Evolutionary conservation across 2,888 invertebrate genomes (phyloP).

Genomic region (Bombylius major): DNA sequence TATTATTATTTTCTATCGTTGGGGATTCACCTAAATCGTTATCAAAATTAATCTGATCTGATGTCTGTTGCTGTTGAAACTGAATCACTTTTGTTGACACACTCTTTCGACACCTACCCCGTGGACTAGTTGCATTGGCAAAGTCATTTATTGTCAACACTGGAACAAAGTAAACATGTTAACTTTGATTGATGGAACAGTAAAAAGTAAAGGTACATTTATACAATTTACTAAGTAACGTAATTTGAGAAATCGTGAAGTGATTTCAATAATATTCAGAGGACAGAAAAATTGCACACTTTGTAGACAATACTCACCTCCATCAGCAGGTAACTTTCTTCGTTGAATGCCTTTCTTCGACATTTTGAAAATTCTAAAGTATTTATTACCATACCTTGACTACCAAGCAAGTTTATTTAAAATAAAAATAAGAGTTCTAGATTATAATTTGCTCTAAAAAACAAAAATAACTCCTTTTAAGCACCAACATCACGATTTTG

Average conservation of each 20-base stretch:
- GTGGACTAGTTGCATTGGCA: background rate
- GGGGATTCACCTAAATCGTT: background rate
- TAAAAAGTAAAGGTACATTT: no score
- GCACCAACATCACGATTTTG: no score
- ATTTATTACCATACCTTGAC: background rate
- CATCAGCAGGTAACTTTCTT: background rate
- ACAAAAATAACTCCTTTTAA: no score
- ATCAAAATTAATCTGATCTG: background rate
- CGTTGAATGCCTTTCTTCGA: background rate
- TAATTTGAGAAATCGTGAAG: background rate
- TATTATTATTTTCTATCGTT: background rate
- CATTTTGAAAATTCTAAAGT: background rate
- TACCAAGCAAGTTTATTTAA: background rate
- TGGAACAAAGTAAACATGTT: background rate
- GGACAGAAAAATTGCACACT: background rate
- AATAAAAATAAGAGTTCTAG: no score
- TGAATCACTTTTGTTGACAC: background rate
- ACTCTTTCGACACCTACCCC: background rate
- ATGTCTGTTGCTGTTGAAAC: background rate
- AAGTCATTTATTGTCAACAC: constrained; percentile 8
- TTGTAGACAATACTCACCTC: background rate
- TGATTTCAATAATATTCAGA: background rate
- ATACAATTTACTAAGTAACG: no score
- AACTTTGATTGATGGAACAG: no score
- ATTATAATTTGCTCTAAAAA: no score